Percentiles rank a stretch among this genome's conserved stretches.
Conservation (phyloP, 2,888 invertebrate species). For the Melipona beecheii region DNA sequence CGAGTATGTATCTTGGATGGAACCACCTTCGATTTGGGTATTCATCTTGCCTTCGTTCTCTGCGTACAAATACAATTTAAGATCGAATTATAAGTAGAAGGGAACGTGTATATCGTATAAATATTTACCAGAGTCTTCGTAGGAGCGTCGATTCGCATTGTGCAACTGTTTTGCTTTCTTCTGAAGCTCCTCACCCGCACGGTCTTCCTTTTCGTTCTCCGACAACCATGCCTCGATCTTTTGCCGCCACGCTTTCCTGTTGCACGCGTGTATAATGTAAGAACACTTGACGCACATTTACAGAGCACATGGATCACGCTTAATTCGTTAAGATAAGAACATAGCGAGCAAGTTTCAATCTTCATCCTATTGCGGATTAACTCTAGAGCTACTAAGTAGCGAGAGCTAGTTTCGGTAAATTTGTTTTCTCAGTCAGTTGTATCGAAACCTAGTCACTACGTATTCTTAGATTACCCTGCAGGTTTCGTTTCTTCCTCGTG, state of each 20-base stretch:
- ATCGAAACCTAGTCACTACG: too few species aligned
- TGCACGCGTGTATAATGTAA: neutral
- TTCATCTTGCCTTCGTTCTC: slow-evolving; percentile 93
- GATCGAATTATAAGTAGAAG: neutral
- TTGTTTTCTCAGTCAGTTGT: too few species aligned
- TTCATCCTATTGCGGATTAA: too few species aligned
- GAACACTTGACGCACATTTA: neutral
- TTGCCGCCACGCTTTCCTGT: slow-evolving; percentile 92
- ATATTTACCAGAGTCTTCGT: slow-evolving; percentile 92
- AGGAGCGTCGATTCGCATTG: slow-evolving; percentile 90
- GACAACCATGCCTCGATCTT: slow-evolving; percentile 97
- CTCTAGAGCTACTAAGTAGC: too few species aligned
- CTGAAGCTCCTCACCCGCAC: slow-evolving; percentile 89
- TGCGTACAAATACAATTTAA: slow-evolving; percentile 76
- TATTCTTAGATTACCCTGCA: slow-evolving; percentile 84
- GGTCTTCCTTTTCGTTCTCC: slow-evolving; percentile 93
- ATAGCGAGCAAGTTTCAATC: too few species aligned
- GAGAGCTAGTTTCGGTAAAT: too few species aligned
- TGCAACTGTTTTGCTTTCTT: slow-evolving; percentile 88
- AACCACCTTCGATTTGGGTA: slow-evolving; percentile 90
- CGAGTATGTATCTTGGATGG: slow-evolving; percentile 86
- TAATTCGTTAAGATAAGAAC: neutral
- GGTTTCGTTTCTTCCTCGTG: slow-evolving; percentile 86
- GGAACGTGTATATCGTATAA: neutral
- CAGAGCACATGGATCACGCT: neutral